Conservation (phyloP, 2,113 vertebrate species). For the Periophthalmodon schlosseri region DNA sequence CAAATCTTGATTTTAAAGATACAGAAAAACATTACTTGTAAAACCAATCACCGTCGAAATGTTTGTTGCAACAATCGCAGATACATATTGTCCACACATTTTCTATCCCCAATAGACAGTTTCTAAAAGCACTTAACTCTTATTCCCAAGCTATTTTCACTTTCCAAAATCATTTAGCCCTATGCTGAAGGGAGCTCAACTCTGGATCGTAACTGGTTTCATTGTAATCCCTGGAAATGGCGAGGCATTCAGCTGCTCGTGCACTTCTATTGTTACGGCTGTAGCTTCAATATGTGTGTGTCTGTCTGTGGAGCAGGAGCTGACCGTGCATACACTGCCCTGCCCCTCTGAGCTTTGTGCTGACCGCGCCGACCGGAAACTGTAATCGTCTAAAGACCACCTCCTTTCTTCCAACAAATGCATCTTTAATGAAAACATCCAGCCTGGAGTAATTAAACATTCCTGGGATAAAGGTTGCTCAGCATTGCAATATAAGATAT, state of each 20-base stretch:
- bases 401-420: not conserved
- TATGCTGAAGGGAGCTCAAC: conserved; percentile 21
- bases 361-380: conserved; percentile 5
- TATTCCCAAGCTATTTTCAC: too few species aligned
- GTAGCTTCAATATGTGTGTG: conserved; percentile 36
- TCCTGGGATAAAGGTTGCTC: not conserved
- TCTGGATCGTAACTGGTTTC: conserved; percentile 52
- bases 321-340: conserved; percentile 62
- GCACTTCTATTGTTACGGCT: conserved; percentile 76
- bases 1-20: not conserved
- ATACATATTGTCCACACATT: not conserved
- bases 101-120: too few species aligned
- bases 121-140: too few species aligned
- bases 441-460: conserved; percentile 1
- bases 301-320: conserved; percentile 57
- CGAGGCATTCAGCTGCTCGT: conserved; percentile 70
- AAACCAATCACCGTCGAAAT: not conserved
- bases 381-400: conserved; percentile 3
- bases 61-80: not conserved
- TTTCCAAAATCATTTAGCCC: not conserved
- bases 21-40: not conserved
- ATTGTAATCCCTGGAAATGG: conserved; percentile 65
- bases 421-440: conserved; percentile 1
- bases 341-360: conserved; percentile 35
- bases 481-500: not conserved